These are phyloP conservation scores for Halcyon chelicuti DNA, from an alignment of 2,797 vertebrate genomes.

Conservation along the genomic window DNA sequence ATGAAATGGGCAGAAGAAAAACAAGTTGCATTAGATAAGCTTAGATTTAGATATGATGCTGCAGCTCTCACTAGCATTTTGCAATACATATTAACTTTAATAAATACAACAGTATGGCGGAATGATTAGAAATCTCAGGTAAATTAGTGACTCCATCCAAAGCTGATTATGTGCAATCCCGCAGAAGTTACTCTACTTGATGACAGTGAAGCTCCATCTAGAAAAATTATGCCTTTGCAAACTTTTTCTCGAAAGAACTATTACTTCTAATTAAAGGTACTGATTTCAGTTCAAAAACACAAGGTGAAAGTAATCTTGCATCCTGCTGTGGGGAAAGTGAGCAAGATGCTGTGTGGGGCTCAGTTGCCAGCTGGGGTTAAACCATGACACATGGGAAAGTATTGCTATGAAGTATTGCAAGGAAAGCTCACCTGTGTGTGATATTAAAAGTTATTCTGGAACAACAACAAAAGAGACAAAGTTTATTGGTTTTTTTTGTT, in stretches of 20 bases:
- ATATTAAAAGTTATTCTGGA: neutral
- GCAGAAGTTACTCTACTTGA: neutral
- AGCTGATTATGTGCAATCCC: neutral
- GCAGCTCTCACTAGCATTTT: neutral
- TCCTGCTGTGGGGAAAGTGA: neutral
- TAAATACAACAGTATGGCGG: neutral
- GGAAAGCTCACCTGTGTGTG: neutral
- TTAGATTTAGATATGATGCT: neutral
- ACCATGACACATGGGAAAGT: neutral
- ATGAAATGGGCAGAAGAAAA: neutral
- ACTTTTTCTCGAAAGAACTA: neutral
- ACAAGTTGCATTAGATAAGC: neutral
- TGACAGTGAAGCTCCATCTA: neutral
- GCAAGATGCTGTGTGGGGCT: neutral
- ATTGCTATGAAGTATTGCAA: neutral
- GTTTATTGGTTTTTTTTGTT: neutral
- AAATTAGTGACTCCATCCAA: neutral
- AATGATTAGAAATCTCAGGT: neutral
- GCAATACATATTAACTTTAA: neutral
- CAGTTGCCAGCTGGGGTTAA: neutral
- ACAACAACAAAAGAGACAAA: neutral
- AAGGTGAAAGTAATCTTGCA: neutral
- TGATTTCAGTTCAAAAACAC: neutral
- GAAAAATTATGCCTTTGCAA: neutral
- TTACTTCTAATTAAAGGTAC: neutral